Conservation (phyloP, 2,888 invertebrate genomes). For the Drosophila paranaensis region DNA sequence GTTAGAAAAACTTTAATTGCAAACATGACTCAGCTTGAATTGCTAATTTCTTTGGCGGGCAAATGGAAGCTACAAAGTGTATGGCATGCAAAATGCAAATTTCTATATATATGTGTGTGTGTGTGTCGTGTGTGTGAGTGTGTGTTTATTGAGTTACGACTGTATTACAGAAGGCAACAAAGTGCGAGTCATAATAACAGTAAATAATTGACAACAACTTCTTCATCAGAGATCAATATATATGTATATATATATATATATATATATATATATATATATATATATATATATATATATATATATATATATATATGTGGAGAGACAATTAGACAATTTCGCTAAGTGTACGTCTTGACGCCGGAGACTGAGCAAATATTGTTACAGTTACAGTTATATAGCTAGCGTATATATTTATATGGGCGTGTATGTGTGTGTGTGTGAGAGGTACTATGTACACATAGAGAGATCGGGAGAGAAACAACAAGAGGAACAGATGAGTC, state of each 20-base stretch:
- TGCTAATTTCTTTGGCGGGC: neutral
- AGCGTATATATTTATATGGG: slow-evolving; percentile 8
- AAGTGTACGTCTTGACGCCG: slow-evolving; percentile 34
- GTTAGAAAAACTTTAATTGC: slow-evolving; percentile 1
- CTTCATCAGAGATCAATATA: slow-evolving; percentile 3
- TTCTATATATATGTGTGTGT: slow-evolving; percentile 7
- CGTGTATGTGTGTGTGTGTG: slow-evolving; percentile 5
- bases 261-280: slow-evolving; percentile 1
- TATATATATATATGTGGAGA: neutral
- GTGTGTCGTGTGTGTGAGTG: slow-evolving; percentile 4
- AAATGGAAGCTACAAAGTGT: slow-evolving; percentile 17
- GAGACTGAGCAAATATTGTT: slow-evolving; percentile 58
- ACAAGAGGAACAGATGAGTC: slow-evolving; percentile 4
- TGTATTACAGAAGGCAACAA: slow-evolving; percentile 52
- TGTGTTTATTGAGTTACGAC: slow-evolving; percentile 18
- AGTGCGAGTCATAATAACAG: slow-evolving; percentile 46
- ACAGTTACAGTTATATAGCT: slow-evolving; percentile 33
- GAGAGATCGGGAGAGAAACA: slow-evolving; percentile 4
- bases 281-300: neutral
- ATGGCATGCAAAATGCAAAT: slow-evolving; percentile 47
- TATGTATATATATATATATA: neutral
- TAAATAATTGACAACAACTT: slow-evolving; percentile 65
- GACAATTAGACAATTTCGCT: neutral
- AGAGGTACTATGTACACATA: slow-evolving; percentile 33
- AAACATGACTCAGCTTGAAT: slow-evolving; percentile 14